phyloP scores from a whole-genome alignment of 2,888 invertebrate species.

The Lasioglossum figueresi region DNA sequence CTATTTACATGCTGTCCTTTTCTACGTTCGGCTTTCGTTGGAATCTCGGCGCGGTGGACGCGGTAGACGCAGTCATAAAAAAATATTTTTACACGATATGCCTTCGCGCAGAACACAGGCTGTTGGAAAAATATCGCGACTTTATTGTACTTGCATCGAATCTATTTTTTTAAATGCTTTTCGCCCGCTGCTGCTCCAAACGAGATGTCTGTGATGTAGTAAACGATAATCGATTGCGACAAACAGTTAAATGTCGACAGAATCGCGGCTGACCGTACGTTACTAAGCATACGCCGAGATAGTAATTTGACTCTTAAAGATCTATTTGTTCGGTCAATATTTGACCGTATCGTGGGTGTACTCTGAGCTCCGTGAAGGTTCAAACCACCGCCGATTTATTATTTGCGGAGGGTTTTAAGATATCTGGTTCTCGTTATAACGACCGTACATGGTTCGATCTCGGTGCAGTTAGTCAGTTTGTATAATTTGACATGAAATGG shows the following conservation, averaged over 20 bases:
- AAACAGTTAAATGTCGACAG: neutral
- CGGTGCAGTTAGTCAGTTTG: neutral
- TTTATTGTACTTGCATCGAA: too few relatives aligned
- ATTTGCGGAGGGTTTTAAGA: neutral
- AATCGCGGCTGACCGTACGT: neutral
- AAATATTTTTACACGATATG: too few relatives aligned
- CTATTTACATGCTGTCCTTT: too few relatives aligned
- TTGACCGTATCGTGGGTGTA: neutral
- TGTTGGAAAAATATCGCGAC: too few relatives aligned
- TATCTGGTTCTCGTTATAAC: neutral
- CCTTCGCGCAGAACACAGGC: too few relatives aligned
- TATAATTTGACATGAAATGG: constrained; percentile 24
- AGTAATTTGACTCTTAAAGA: constrained; percentile 3
- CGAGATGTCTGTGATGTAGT: neutral
- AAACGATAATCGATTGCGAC: neutral
- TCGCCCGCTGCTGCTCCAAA: neutral
- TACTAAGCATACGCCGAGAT: neutral
- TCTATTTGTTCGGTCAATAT: neutral
- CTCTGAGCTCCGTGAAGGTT: neutral
- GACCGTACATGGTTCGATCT: neutral
- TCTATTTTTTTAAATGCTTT: too few relatives aligned
- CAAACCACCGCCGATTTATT: neutral
- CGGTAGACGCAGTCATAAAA: too few relatives aligned
- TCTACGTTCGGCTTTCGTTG: too few relatives aligned
- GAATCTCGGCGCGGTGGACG: too few relatives aligned